A percentile compares a stretch with the other conserved stretches of the same genome.
These are phyloP conservation scores for Calephelis virginiensis DNA, from an alignment of 1,140 invertebrate genomes.

Conservation along the genomic window DNA sequence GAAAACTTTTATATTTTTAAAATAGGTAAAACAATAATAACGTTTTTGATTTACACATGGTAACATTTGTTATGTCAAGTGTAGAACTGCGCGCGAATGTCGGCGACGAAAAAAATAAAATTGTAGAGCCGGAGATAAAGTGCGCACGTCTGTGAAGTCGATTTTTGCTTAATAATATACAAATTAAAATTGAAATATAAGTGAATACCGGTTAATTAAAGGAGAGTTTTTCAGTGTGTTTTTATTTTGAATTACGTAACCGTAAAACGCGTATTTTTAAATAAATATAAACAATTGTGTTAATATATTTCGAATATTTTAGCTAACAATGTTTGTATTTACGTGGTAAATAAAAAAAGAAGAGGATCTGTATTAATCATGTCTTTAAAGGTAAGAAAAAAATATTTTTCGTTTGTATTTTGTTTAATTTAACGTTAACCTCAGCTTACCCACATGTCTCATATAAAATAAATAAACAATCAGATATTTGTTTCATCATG, in stretches of 20 bases:
- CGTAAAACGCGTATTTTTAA: neutral
- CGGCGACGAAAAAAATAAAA: neutral
- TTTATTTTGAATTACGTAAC: constrained; percentile 1
- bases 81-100: constrained; percentile 18
- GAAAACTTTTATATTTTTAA: neutral
- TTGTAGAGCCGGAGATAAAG: neutral
- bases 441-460: constrained; percentile 2
- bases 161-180: neutral
- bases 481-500: no score
- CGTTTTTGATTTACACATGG: neutral
- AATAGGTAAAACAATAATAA: neutral
- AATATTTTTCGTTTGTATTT: constrained; percentile 5
- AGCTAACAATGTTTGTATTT: constrained; percentile 38
- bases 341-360: neutral
- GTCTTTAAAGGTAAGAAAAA: constrained; percentile 52
- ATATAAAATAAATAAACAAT: no score
- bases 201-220: neutral
- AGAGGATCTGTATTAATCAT: constrained; percentile 27
- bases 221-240: neutral
- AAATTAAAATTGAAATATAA: neutral
- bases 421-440: neutral
- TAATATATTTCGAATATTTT: neutral
- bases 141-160: constrained; percentile 4
- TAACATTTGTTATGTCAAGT: constrained; percentile 17
- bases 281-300: neutral